Evolutionary conservation across 2,113 vertebrate genomes (phyloP), one percentile per base, ranked within the genome.

Genomic region (Sprattus sprattus): DNA sequence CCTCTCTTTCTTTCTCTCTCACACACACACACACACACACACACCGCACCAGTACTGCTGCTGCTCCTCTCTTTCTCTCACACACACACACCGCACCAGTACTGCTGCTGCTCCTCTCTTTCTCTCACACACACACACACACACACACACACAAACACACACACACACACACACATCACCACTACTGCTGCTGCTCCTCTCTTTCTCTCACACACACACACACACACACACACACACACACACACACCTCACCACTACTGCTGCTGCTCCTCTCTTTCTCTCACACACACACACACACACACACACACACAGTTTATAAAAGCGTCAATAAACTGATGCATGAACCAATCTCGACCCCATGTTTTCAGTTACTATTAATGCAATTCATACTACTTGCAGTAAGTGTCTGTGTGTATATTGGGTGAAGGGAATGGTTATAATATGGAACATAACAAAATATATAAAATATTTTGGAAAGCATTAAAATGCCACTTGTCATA

Each of bases 71-170:
- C 39, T 39, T 39, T 39, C 39, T 39, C 39, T 39, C 45, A 60
- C 39, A 64, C 54, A 82, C 20, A 82, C 18, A 46, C 15, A 81
- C n/a, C n/a, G n/a, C n/a, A n/a, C n/a, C n/a, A n/a, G n/a, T n/a
- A n/a, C n/a, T n/a, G n/a, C n/a, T n/a, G n/a, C n/a, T n/a, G n/a
- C n/a, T n/a, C n/a, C n/a, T n/a, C n/a, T n/a, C n/a, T n/a, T n/a
- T n/a, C n/a, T n/a, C n/a, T n/a, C 80, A 81, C 44, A 81, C 80
- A 81, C 28, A 81, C 4, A 81, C 25, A 44, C 32, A 81, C 20
- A 47, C 67, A 71, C 85, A 83, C 83, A 87, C 91, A 88, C 84
- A 89, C 89, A 87, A 16, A 86, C 85, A 82, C 39, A 39, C 39
- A 39, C 39, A 64, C 20, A 64, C 57, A n/a, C 8, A n/a, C 57